Evolutionary conservation across 1,140 invertebrate species (phyloP).

Genomic region (Drosophila ananassae): DNA sequence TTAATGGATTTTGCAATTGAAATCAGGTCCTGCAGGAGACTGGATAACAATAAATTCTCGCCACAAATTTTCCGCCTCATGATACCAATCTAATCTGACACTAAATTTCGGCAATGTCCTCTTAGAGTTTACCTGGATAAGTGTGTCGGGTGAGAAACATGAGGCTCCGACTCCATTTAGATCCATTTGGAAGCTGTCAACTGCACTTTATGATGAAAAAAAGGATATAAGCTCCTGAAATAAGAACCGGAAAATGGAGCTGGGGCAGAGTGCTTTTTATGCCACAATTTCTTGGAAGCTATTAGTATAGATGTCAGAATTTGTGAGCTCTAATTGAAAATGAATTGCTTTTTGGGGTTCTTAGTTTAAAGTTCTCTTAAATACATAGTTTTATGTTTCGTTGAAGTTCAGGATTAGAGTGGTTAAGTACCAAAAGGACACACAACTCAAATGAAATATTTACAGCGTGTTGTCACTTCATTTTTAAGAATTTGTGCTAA

Average conservation of each 20-base stretch:
- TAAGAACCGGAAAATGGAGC: slow-evolving; percentile 9
- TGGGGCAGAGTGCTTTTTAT: slow-evolving; percentile 24
- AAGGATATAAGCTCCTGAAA: slow-evolving; percentile 20
- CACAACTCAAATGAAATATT: neutral
- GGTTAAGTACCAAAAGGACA: neutral
- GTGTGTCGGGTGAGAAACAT: neutral
- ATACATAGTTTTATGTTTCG: neutral
- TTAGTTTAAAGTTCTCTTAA: neutral
- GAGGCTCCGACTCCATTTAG: neutral
- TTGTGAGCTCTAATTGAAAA: slow-evolving; percentile 29
- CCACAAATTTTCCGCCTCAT: neutral
- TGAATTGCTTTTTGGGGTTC: slow-evolving; percentile 20
- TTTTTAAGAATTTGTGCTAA: neutral
- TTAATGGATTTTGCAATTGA: slow-evolving; percentile 59
- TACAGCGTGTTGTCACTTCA: neutral
- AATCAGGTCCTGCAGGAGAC: slow-evolving; percentile 26
- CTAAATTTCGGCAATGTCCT: neutral
- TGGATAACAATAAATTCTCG: neutral
- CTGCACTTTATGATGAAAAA: slow-evolving; percentile 31
- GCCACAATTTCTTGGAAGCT: slow-evolving; percentile 32
- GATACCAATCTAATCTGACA: neutral
- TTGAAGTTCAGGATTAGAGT: neutral
- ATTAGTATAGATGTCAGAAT: slow-evolving; percentile 30
- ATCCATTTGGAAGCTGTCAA: slow-evolving; percentile 11
- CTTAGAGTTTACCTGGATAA: neutral